Evolutionary conservation across 1,140 invertebrate genomes (phyloP).

Genomic region (Whitmania pigra): DNA sequence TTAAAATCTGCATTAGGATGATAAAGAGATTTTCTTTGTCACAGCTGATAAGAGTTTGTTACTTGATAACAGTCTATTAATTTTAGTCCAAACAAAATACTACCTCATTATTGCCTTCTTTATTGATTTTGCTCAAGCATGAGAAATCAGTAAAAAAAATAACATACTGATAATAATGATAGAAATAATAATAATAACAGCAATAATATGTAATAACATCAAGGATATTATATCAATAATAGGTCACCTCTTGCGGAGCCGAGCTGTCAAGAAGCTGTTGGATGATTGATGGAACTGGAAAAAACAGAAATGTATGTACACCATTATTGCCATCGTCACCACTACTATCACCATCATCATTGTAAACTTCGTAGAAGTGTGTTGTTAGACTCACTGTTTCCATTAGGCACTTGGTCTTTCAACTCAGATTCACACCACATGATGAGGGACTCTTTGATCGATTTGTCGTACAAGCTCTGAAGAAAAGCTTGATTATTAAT

Average conservation of each 20-base stretch:
- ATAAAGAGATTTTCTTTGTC: too few species aligned
- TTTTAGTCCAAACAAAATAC: too few species aligned
- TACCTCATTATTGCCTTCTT: too few species aligned
- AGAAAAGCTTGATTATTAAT: background rate
- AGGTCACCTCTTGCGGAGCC: background rate
- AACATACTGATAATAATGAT: too few species aligned
- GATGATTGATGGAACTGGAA: conserved; percentile 2
- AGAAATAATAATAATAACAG: too few species aligned
- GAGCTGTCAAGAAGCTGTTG: conserved; percentile 7
- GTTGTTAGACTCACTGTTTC: background rate
- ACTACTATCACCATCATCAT: conserved; percentile 9
- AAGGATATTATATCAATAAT: too few species aligned
- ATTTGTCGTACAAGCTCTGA: background rate
- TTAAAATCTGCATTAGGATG: too few species aligned
- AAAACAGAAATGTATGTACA: background rate
- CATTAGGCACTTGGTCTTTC: conserved; percentile 12
- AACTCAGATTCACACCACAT: conserved; percentile 10
- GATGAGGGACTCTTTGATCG: background rate
- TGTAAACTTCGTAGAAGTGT: background rate
- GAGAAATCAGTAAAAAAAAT: too few species aligned
- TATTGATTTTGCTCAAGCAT: too few species aligned
- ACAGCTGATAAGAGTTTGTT: too few species aligned
- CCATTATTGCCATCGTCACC: background rate
- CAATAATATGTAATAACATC: too few species aligned
- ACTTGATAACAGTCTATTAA: too few species aligned